Evolutionary conservation across 2,888 invertebrate species (phyloP), one percentile per base, ranked within the genome.

Genomic region (Cataglyphis cursor): DNA sequence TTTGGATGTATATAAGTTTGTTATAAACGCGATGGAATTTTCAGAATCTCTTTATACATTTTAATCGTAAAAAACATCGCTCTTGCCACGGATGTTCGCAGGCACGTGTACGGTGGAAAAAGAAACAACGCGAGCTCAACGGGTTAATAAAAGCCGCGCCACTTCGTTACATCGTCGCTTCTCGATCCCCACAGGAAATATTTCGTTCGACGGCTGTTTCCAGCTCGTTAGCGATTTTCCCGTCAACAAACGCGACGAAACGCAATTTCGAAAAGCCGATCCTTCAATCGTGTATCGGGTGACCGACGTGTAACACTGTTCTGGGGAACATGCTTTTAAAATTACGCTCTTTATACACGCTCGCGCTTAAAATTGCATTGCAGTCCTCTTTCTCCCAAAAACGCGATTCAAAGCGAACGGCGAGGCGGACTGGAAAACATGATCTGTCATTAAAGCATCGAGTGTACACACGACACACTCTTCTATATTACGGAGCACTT

Each of bases 221-320:
- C 78, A 73, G 78, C 78, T 78, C 73, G 78, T 78, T 78, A 78
- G 73, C 73, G 59, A 78, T 78, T 78, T 78, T 44, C 70, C 70
- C 59, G 51, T 78, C 78, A 78, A 78, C 78, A 78, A 78, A 78
- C 78, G 73, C 78, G 59, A 35, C 78, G 78, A 44, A 78, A 78
- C 59, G 73, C 78, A 78, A 78, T 78, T 78, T 72, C 73, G 59
- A 72, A 59, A 72, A 72, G 78, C 78, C 73, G 78, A 78, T 78
- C 78, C 78, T 72, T 72, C 72, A 78, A 78, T 78, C 57, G 78
- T 59, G 78, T 44, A 78, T 78, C 78, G 57, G 44, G 59, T 78
- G 57, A 70, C 78, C 78, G 78, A 38, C 78, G 51, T 76, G 76
- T 68, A 76, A 57, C 78, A 21, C 31, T 44, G 72, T 44, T 78